Evolutionary conservation across 2,888 invertebrate species (phyloP), one percentile per base, ranked within the genome.

Genomic region (Acanthosepion esculentum): DNA sequence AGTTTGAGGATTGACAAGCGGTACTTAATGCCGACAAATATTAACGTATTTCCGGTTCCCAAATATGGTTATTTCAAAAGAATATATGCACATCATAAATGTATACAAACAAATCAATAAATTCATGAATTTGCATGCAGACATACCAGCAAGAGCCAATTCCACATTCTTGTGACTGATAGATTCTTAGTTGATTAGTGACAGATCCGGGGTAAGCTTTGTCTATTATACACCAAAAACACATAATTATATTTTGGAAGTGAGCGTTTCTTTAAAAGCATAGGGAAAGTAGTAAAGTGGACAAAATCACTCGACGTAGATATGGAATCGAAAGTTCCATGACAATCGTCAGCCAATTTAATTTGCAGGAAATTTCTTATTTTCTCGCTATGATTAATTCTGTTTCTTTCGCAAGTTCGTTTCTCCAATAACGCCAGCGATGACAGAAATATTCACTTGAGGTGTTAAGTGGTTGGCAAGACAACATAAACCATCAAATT

Each of bases 401-500:
- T 78, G 15, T 78, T n/a, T n/a, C 5, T n/a, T 78, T 78, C 4
- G n/a, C 15, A n/a, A 78, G 12, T 78, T 78, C n/a, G 33, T 33
- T 78, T 78, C n/a, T 78, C n/a, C n/a, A 78, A n/a, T 78, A 33
- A 78, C n/a, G n/a, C 78, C n/a, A 78, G 78, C n/a, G n/a, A n/a
- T n/a, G 78, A n/a, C 33, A 78, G n/a, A 78, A 15, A 18, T 78
- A 15, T n/a, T n/a, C 78, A 33, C 78, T 78, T 15, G 15, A 78
- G 18, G 78, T 78, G 78, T 78, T n/a, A 78, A 33, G 78, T 12
- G n/a, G 12, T n/a, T 78, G n/a, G n/a, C 78, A n/a, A 78, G n/a
- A 78, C 33, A 78, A 15, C 18, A 78, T 78, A 8, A n/a, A 8
- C 29, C n/a, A 78, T 18, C 78, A 29, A 78, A n/a, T n/a, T n/a